Evolutionary conservation across 2,888 invertebrate species (phyloP).

Genomic region (Cheilosia variabilis): DNA sequence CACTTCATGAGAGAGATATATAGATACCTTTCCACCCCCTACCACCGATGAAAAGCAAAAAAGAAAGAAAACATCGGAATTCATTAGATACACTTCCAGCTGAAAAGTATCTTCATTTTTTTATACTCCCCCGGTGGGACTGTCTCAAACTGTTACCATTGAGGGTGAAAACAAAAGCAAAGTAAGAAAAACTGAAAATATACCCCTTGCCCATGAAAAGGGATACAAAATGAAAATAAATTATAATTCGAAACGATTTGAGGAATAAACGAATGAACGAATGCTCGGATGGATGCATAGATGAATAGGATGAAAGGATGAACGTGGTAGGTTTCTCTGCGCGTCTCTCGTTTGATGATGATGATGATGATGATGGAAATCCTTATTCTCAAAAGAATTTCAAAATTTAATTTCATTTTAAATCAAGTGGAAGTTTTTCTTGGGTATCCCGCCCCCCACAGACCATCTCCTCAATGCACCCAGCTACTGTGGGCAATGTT

Average conservation of each 20-base stretch:
- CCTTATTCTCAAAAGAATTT: conserved; percentile 70
- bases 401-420: conserved; percentile 72
- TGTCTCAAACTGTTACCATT: conserved; percentile 36
- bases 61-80: conserved; percentile 1
- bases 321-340: conserved; percentile 13
- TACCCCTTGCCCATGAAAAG: conserved; percentile 44
- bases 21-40: background rate
- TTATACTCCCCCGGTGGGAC: conserved; percentile 24
- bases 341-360: conserved; percentile 39
- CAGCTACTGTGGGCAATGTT: conserved; percentile 23
- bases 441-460: conserved; percentile 12
- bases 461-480: background rate
- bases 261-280: conserved; percentile 65
- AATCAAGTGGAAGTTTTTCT: conserved; percentile 74
- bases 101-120: conserved; percentile 10
- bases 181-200: background rate
- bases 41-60: too few relatives aligned
- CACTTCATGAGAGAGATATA: background rate
- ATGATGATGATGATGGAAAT: conserved; percentile 49
- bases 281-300: conserved; percentile 49
- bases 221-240: conserved; percentile 73
- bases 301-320: conserved; percentile 27
- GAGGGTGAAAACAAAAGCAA: conserved; percentile 39
- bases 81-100: conserved; percentile 35
- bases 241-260: conserved; percentile 72